Conservation (phyloP, 1,140 invertebrate species). For the Chironomus striatipennis region DNA sequence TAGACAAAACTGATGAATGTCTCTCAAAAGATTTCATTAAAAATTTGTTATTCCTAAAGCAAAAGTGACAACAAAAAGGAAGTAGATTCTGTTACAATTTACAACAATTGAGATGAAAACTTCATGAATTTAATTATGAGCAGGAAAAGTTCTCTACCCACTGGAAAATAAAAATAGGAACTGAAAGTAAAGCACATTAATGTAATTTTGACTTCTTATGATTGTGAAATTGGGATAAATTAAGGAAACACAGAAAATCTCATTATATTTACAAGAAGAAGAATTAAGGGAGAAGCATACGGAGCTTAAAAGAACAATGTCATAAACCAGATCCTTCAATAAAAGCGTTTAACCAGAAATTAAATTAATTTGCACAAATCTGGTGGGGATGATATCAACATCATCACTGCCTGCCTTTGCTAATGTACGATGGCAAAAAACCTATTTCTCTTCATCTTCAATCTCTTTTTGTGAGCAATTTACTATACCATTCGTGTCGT, state of each 20-base stretch:
- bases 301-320: neutral
- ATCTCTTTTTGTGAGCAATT: too few species aligned
- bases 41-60: too few species aligned
- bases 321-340: neutral
- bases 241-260: neutral
- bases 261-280: neutral
- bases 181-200: too few species aligned
- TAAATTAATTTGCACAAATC: conserved; percentile 22
- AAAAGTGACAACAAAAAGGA: too few species aligned
- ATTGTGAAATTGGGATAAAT: neutral
- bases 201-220: too few species aligned
- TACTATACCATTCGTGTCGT: too few species aligned
- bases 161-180: too few species aligned
- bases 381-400: neutral
- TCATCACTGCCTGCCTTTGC: neutral
- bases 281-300: neutral
- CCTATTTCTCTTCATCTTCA: too few species aligned
- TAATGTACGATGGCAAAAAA: neutral
- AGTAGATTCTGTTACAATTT: too few species aligned
- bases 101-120: neutral
- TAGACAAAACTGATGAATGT: too few species aligned
- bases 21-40: too few species aligned
- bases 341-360: conserved; percentile 21
- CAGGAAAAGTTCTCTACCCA: too few species aligned
- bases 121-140: neutral